Evolutionary conservation across 23 tunicate species (phyloP).

Genomic region (Halocynthia roretzi): DNA sequence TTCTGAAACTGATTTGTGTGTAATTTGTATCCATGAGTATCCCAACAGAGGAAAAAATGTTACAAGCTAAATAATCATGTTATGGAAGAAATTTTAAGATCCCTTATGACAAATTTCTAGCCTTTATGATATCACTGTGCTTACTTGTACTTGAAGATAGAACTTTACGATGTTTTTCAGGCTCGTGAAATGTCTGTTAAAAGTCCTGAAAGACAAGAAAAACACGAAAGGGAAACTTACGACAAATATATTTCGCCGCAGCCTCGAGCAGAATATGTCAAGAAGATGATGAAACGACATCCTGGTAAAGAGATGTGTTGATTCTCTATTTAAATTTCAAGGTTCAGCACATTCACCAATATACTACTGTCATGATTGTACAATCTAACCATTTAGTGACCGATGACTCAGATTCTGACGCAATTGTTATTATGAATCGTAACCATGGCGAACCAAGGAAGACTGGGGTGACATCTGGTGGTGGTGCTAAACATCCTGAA

Average conservation of each 20-base stretch:
- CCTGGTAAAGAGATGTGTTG: conserved; percentile 36
- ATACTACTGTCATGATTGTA: too few relatives aligned
- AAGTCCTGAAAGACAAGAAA: too few relatives aligned
- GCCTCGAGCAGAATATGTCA: conserved; percentile 73
- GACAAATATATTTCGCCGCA: conserved; percentile 28
- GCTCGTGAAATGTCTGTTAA: conserved; percentile 15
- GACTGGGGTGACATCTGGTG: conserved; percentile 7
- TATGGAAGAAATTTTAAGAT: neutral
- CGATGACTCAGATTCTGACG: conserved; percentile 54
- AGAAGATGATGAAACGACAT: conserved; percentile 59
- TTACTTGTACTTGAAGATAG: neutral
- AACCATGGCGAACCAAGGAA: conserved; percentile 17
- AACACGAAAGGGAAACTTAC: too few relatives aligned
- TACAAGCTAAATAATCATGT: neutral
- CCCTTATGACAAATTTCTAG: neutral
- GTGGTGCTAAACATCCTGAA: conserved; percentile 11
- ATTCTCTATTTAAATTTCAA: neutral
- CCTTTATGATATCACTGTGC: neutral
- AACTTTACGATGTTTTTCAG: neutral
- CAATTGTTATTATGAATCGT: conserved; percentile 61
- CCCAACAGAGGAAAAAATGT: neutral
- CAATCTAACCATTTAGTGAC: conserved; percentile 2
- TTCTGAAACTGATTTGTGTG: neutral
- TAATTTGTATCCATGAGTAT: neutral
- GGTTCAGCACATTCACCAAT: too few relatives aligned